Evolutionary conservation across 2,888 invertebrate genomes (phyloP).

Genomic region (Acrobasis consociella): DNA sequence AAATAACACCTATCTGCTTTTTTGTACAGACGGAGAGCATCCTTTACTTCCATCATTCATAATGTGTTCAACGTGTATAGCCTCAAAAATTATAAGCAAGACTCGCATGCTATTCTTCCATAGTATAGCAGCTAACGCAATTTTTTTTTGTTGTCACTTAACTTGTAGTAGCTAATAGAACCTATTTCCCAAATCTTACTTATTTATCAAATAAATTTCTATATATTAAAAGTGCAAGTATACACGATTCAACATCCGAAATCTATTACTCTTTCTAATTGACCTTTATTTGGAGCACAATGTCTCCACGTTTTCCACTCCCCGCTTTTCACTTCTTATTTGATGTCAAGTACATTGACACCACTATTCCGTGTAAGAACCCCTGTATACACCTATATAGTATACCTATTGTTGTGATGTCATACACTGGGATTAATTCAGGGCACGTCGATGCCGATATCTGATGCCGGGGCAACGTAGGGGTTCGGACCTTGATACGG

Average conservation of each 20-base stretch:
- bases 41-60: too few relatives aligned
- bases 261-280: neutral
- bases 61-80: too few relatives aligned
- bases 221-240: neutral
- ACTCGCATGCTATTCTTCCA: too few relatives aligned
- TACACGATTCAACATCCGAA: neutral
- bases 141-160: too few relatives aligned
- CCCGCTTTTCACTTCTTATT: conserved; percentile 7
- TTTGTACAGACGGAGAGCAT: too few relatives aligned
- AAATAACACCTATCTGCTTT: too few relatives aligned
- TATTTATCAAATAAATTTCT: too few relatives aligned
- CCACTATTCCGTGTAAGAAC: conserved; percentile 12
- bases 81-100: too few relatives aligned
- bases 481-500: conserved; percentile 57
- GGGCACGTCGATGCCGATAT: conserved; percentile 72
- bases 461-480: conserved; percentile 67
- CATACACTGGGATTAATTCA: conserved; percentile 75
- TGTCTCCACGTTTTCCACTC: conserved; percentile 2
- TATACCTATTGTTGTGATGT: conserved; percentile 59
- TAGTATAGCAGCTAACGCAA: too few relatives aligned
- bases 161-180: too few relatives aligned
- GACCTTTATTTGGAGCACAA: neutral
- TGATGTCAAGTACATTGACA: conserved; percentile 15
- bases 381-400: conserved; percentile 26
- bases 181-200: too few relatives aligned